These are phyloP conservation scores for Sandelia bainsii DNA, from an alignment of 2,797 vertebrate species.

Conservation along the genomic window DNA sequence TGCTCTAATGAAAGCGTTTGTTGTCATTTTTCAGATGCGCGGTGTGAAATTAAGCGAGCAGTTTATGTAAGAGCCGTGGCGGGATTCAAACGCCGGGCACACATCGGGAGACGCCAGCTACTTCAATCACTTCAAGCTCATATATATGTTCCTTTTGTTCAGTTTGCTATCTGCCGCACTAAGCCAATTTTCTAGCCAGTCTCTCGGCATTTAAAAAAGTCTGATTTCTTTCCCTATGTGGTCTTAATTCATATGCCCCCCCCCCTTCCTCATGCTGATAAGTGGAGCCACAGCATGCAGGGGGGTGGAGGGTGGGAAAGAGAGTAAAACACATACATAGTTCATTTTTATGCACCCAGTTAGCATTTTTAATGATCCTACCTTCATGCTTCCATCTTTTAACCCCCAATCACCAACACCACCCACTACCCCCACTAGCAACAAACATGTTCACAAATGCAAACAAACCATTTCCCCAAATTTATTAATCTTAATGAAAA, in stretches of 20 bases:
- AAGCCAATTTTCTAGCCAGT: constrained; percentile 98
- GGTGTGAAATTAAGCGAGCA: constrained; percentile 92
- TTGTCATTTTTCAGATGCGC: constrained; percentile 87
- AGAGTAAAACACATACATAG: constrained; percentile 72
- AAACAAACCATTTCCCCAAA: constrained; percentile 61
- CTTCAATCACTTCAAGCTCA: constrained; percentile 93
- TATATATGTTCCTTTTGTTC: constrained; percentile 92
- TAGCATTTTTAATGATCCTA: constrained; percentile 83
- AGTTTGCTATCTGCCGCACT: constrained; percentile 87
- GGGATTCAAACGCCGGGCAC: constrained; percentile 89
- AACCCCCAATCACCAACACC: constrained; percentile 1
- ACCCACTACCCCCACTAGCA: not conserved
- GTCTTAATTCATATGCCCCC: constrained; percentile 82
- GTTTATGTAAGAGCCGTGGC: constrained; percentile 90
- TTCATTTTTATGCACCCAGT: constrained; percentile 79
- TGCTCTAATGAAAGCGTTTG: constrained; percentile 91
- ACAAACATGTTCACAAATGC: constrained; percentile 26
- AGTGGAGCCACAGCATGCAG: constrained; percentile 79
- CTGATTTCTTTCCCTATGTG: constrained; percentile 88
- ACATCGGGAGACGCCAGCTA: constrained; percentile 86
- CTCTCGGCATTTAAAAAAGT: constrained; percentile 89
- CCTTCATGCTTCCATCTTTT: constrained; percentile 57
- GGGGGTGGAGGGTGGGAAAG: constrained; percentile 43
- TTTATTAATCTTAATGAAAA: constrained; percentile 77
- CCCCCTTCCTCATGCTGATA: constrained; percentile 74